A percentile compares a stretch with the other conserved stretches of the same genome.
Evolutionary conservation across 2,888 invertebrate genomes (phyloP).

Genomic region (Platycnemis pennipes): DNA sequence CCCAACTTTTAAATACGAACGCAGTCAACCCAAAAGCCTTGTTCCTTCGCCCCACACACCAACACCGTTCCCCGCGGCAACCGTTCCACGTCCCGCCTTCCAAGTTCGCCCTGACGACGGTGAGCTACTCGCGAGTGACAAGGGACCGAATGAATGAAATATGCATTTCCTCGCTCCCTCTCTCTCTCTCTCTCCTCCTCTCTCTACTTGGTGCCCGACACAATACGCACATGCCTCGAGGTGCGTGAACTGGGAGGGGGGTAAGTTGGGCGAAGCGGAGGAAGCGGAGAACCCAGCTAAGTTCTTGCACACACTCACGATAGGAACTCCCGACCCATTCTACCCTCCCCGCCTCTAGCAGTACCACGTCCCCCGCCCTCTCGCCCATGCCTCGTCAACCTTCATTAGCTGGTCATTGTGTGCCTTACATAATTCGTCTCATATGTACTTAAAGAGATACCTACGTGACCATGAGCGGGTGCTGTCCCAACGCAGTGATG

Average conservation of each 20-base stretch:
- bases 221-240: constrained; percentile 11
- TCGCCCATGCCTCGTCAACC: background rate
- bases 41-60: background rate
- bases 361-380: background rate
- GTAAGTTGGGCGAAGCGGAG: background rate
- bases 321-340: background rate
- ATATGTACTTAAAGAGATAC: no score
- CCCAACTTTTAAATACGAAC: background rate
- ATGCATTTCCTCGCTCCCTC: background rate
- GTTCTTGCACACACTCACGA: background rate
- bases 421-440: no score
- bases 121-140: constrained; percentile 9
- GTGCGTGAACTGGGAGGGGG: background rate
- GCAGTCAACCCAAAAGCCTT: background rate
- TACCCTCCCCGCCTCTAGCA: background rate
- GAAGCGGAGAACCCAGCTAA: background rate
- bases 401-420: no score
- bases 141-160: constrained; percentile 5
- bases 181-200: background rate
- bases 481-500: no score
- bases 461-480: no score
- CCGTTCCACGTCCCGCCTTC: background rate
- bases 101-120: background rate
- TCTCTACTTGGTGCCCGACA: background rate
- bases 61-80: background rate